Percentiles rank a stretch among this genome's conserved stretches.
These are phyloP conservation scores for Scaptomyza graminum DNA, from an alignment of 1,140 invertebrate species.

Conservation along the genomic window DNA sequence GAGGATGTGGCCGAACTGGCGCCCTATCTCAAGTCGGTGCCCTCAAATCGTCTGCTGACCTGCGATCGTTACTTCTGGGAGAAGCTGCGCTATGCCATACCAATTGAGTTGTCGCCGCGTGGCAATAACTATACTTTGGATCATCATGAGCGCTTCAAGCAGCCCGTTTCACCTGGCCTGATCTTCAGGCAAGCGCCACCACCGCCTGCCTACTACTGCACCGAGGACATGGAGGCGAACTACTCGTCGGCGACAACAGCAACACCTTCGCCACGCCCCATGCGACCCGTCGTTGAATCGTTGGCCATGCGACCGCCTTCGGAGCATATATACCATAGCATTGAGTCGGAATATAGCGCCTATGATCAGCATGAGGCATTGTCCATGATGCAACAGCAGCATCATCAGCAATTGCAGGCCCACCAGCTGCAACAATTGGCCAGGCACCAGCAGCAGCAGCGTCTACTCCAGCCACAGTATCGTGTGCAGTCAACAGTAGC, in stretches of 20 bases:
- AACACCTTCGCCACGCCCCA: constrained; percentile 87
- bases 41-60: constrained; percentile 91
- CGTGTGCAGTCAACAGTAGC: constrained; percentile 30
- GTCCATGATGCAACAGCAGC: constrained; percentile 71
- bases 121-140: constrained; percentile 84
- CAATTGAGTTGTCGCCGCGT: constrained; percentile 85
- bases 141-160: constrained; percentile 84
- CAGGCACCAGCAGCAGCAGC: constrained; percentile 61
- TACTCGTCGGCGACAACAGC: constrained; percentile 87
- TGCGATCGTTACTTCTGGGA: constrained; percentile 96
- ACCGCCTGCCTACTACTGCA: constrained; percentile 84
- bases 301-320: constrained; percentile 87
- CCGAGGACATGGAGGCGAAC: constrained; percentile 86
- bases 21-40: constrained; percentile 93
- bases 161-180: constrained; percentile 81
- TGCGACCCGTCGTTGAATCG: constrained; percentile 74
- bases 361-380: constrained; percentile 81
- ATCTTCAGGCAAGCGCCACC: constrained; percentile 83
- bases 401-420: constrained; percentile 56
- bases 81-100: constrained; percentile 94
- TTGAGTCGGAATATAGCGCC: constrained; percentile 90
- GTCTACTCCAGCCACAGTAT: constrained; percentile 64
- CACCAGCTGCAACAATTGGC: constrained; percentile 68
- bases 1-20: constrained; percentile 94
- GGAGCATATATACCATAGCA: constrained; percentile 94